A percentile compares a stretch with the other conserved stretches of the same genome.
These are phyloP conservation scores for Enteromius viviparus DNA, from an alignment of 2,797 vertebrate species.

Conservation along the genomic window DNA sequence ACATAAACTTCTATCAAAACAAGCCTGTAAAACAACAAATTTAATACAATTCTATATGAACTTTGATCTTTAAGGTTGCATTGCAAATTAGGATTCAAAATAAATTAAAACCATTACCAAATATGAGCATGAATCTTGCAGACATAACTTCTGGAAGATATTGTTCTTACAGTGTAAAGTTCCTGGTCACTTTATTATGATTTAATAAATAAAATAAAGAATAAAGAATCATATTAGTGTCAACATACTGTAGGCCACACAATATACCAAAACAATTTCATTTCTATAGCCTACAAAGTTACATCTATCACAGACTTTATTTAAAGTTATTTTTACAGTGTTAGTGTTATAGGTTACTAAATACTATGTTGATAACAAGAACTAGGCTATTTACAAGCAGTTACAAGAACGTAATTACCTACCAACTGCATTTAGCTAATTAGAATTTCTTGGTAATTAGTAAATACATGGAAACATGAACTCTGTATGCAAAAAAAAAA, in stretches of 20 bases:
- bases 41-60: neutral
- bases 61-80: neutral
- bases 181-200: neutral
- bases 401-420: neutral
- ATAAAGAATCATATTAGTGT: neutral
- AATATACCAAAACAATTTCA: neutral
- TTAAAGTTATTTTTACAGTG: neutral
- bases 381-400: neutral
- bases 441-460: neutral
- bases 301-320: neutral
- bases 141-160: neutral
- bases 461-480: constrained; percentile 8
- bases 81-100: neutral
- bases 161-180: neutral
- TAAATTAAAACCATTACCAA: too few species aligned
- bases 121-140: neutral
- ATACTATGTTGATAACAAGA: neutral
- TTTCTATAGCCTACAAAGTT: neutral
- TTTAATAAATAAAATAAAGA: too few species aligned
- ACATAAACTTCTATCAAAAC: neutral
- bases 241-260: neutral
- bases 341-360: neutral
- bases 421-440: neutral
- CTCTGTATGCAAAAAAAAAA: neutral
- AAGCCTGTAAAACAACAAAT: neutral